phyloP scores from a whole-genome alignment of 2,797 vertebrate species.

The Neosalanx taihuensis region DNA sequence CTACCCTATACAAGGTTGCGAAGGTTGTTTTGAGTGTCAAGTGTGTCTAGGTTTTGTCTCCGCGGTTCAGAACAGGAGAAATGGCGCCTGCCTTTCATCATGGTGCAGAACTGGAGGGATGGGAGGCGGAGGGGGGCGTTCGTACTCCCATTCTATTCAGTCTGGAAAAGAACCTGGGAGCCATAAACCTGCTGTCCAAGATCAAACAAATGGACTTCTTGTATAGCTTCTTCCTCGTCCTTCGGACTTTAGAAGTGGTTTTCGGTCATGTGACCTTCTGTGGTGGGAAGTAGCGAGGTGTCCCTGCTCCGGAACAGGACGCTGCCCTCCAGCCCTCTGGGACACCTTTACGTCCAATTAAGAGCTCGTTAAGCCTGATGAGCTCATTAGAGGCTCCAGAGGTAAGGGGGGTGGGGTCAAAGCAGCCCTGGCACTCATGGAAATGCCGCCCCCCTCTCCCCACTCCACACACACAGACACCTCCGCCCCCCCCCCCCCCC shows the following conservation, averaged over 20 bases:
- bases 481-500: slow-evolving; percentile 41
- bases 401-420: slow-evolving; percentile 41
- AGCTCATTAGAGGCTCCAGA: slow-evolving; percentile 57
- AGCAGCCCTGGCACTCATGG: slow-evolving; percentile 21
- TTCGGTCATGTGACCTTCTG: slow-evolving; percentile 35
- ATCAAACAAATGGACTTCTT: neutral
- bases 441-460: slow-evolving; percentile 11
- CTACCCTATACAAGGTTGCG: neutral
- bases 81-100: neutral
- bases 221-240: slow-evolving; percentile 35
- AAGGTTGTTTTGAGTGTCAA: neutral
- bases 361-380: slow-evolving; percentile 57
- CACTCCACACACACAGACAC: slow-evolving; percentile 8
- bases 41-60: neutral
- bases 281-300: slow-evolving; percentile 43
- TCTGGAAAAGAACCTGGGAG: neutral
- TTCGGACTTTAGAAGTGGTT: slow-evolving; percentile 49
- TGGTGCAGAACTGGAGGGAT: neutral
- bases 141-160: neutral
- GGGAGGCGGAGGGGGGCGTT: neutral
- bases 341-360: slow-evolving; percentile 59
- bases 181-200: neutral
- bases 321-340: slow-evolving; percentile 54
- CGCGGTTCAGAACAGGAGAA: neutral
- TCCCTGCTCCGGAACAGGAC: slow-evolving; percentile 37